Base-by-base conservation (phyloP, 2,113 vertebrate genomes). In the Condylura cristata region DNA sequence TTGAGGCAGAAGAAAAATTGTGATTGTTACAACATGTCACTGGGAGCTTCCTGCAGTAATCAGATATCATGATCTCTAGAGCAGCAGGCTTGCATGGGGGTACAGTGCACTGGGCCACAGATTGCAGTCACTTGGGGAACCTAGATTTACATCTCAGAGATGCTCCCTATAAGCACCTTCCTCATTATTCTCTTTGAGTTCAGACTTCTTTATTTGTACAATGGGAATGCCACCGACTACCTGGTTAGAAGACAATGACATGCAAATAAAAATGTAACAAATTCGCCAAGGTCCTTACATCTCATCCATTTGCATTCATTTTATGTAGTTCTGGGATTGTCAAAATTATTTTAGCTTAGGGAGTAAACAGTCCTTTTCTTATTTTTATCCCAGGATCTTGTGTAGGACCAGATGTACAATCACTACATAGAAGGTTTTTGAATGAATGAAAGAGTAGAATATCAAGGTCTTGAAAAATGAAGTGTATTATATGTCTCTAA, bases 111-210 rank as follows among this genome's bases (percentile, higher is more conserved):
- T 0, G 48, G 76, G 48, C 66, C 75, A 2, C 16, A 46, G 68
- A 83, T 39, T 13, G 34, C 24, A 41, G 76, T 28, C 9, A 24
- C 32, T 13, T 0, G 3, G 1, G 32, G 65, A 74, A 18, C 30
- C 26, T 12, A 28, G 5, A 17, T 9, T 24, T 30, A 32, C 28
- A 16, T 58, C 53, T 86, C 56, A 78, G 10, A 81, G 14, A 51
- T 6, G 20, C 14, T 61, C 39, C 12, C 18, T 39, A 0, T 14
- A 17, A 81, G 12, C 8, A 5, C 30, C n/a, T 0, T 6, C 11
- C 18, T 24, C n/a, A 28, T 76, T 41, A 46, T 20, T 39, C 37
- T 66, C n/a, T 87, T 53, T 32, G 37, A 76, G 60, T 66, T 85
- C 51, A 22, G 34, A 17, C 30, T 53, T 83, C 68, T 60, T 51